phyloP scores from a whole-genome alignment of 2,113 vertebrate genomes.

The Crotalus horridus region DNA sequence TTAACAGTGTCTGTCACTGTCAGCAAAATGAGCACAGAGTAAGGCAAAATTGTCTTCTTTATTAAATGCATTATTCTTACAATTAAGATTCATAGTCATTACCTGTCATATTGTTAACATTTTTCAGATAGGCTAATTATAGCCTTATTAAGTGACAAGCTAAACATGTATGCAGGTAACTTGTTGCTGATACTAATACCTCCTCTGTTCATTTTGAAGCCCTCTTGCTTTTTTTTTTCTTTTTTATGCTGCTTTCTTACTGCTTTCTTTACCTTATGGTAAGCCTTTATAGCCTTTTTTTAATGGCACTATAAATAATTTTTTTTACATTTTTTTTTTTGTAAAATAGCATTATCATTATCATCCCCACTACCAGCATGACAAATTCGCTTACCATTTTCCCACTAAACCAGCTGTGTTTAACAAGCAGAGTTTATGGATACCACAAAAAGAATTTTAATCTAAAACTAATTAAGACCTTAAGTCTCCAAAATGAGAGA shows the following conservation, averaged over 20 bases:
- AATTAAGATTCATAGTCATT: constrained; percentile 72
- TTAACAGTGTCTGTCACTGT: constrained; percentile 62
- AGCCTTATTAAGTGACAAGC: constrained; percentile 56
- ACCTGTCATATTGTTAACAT: constrained; percentile 59
- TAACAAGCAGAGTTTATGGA: background rate
- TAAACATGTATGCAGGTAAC: constrained; percentile 50
- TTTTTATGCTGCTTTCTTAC: background rate
- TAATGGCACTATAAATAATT: background rate
- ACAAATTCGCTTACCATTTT: background rate
- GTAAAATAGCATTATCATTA: background rate
- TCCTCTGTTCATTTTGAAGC: background rate
- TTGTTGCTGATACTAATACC: constrained; percentile 24
- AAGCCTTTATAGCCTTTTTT: background rate
- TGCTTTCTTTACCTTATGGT: background rate
- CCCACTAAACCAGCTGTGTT: background rate
- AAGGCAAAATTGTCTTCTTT: constrained; percentile 57
- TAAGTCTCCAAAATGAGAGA: background rate
- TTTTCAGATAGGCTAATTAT: constrained; percentile 51
- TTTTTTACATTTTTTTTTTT: background rate
- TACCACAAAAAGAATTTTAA: background rate
- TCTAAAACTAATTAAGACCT: background rate
- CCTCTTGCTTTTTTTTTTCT: background rate
- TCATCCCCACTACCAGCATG: background rate
- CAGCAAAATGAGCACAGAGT: constrained; percentile 60
- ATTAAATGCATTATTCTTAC: constrained; percentile 61